phyloP scores from a whole-genome alignment of 2,797 vertebrate genomes.

The Sciurus carolinensis region DNA sequence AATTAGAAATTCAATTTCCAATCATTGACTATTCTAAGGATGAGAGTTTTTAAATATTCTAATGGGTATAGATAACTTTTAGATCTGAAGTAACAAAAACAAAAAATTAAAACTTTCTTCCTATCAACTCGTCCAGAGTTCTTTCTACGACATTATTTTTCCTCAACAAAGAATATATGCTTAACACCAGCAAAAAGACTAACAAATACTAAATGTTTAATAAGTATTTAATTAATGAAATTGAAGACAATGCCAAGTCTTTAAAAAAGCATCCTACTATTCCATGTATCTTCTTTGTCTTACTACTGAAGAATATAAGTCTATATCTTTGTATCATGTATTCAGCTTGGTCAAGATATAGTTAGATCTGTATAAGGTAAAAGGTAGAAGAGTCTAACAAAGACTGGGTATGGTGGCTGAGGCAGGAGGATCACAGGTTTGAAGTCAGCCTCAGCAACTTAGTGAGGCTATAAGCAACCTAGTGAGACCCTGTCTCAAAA shows the following conservation, averaged over 20 bases:
- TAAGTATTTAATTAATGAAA: constrained; percentile 30
- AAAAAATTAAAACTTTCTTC: background rate
- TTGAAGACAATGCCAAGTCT: background rate
- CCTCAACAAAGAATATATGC: background rate
- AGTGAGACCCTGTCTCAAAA: too few species aligned
- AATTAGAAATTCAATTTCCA: background rate
- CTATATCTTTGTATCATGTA: background rate
- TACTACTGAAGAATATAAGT: background rate
- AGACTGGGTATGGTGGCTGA: background rate
- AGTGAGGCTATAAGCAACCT: too few species aligned
- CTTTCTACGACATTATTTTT: background rate
- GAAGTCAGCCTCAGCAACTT: too few species aligned
- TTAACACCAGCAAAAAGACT: constrained; percentile 17
- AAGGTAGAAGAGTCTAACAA: constrained; percentile 17
- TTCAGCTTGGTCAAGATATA: constrained; percentile 14
- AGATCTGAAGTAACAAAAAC: background rate
- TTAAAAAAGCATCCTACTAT: constrained; percentile 41
- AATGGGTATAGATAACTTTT: background rate
- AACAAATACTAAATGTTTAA: background rate
- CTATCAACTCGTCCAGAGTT: background rate
- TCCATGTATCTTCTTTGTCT: background rate
- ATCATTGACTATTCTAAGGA: background rate
- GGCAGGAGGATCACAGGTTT: too few species aligned
- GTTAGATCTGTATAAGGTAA: background rate
- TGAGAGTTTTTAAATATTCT: background rate